Percentiles rank a stretch among this genome's conserved stretches.
phyloP scores from a whole-genome alignment of 2,113 vertebrate genomes.

The Peromyscus californicus region DNA sequence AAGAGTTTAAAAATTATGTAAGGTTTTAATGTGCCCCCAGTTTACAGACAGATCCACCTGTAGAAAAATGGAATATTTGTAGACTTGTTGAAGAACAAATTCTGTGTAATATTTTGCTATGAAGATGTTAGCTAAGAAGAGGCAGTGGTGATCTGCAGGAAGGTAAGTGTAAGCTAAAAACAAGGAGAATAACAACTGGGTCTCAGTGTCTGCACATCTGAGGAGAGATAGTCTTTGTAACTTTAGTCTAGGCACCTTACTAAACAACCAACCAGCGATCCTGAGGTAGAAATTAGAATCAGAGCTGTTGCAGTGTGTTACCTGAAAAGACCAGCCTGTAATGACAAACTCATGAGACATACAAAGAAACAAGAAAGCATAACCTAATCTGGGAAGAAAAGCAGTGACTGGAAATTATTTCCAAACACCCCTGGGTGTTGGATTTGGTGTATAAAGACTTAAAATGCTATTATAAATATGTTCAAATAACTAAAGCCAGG shows the following conservation, averaged over 20 bases:
- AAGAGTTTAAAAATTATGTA: not conserved
- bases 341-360: not conserved
- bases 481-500: not conserved
- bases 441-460: not conserved
- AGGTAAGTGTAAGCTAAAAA: not conserved
- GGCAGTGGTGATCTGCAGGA: not conserved
- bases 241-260: not conserved
- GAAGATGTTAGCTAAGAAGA: not conserved
- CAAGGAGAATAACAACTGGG: not conserved
- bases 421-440: not conserved
- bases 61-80: not conserved
- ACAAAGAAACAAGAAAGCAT: not conserved
- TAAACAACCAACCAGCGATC: not conserved
- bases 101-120: not conserved
- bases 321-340: not conserved
- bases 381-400: not conserved
- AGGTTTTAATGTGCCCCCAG: not conserved
- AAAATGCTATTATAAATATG: not conserved
- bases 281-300: not conserved
- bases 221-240: not conserved
- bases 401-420: not conserved
- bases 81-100: not conserved
- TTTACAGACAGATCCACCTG: not conserved
- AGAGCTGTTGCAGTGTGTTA: not conserved
- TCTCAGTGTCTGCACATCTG: not conserved